Evolutionary conservation across 2,888 invertebrate genomes (phyloP), one percentile per base, ranked within the genome.

Genomic region (Papilio demoleus): DNA sequence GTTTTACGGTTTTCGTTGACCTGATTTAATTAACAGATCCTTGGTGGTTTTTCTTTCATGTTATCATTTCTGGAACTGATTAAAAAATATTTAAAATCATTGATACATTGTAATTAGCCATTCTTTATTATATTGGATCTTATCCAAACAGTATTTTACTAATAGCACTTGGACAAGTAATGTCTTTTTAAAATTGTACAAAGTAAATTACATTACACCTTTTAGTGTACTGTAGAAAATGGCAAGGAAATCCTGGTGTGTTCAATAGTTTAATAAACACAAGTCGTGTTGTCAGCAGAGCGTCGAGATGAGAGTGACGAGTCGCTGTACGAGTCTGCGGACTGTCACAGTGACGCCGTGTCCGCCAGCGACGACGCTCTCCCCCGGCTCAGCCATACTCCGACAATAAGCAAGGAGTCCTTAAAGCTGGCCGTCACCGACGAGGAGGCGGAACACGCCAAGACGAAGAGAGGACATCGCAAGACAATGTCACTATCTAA

Each of bases 401-500:
- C 90, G 0, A 86, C 91, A 1, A 87, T 91, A 70, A 92, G 92
- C 80, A 92, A 92, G 68, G 92, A 92, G 75, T 92, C 93, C 27
- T 84, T 92, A 0, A 92, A 92, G 79, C 74, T 92, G 31, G 90
- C 90, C 0, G 80, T 93, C 69, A 92, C 92, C 36, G 93, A 93
- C 63, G 93, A 93, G 77, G 93, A 93, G 78, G 85, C 84, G 0
- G 92, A 90, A 22, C 70, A 78, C 9, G 77, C 75, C 1, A 88
- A 81, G 71, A 76, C 71, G 34, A 93, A 88, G 69, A 90, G 90
- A 71, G 86, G 88, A 47, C 93, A 93, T 72, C 83, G 93, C 56
- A 93, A 93, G 79, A 87, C 93, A 0, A 88, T 93, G 88, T 93
- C 93, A 0, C 77, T 93, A 70, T 93, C 93, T 11, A 92, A 93